Conservation (phyloP, 2,797 vertebrate species). For the Argya squamiceps region DNA sequence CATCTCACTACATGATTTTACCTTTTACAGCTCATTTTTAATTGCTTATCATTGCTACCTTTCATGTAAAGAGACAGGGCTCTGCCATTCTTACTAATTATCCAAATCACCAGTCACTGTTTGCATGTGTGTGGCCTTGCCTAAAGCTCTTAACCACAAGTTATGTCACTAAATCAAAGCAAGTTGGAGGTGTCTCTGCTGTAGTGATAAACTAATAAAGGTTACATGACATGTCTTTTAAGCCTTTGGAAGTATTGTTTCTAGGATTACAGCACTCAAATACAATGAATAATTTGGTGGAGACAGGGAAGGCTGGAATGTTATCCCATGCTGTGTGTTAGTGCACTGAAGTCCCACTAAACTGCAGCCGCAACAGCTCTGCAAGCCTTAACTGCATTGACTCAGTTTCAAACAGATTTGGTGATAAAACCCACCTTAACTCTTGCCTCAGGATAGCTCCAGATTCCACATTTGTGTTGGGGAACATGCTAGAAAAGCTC, state of each 20-base stretch:
- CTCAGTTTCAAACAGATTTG: background rate
- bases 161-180: slow-evolving; percentile 76
- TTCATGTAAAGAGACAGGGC: slow-evolving; percentile 74
- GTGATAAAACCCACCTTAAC: background rate
- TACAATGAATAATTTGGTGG: background rate
- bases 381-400: background rate
- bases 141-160: slow-evolving; percentile 75
- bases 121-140: slow-evolving; percentile 73
- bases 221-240: slow-evolving; percentile 65
- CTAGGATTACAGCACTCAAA: slow-evolving; percentile 29
- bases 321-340: background rate
- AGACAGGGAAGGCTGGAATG: background rate
- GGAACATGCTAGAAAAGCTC: background rate
- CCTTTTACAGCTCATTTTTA: slow-evolving; percentile 68
- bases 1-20: slow-evolving; percentile 22
- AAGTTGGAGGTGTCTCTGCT: slow-evolving; percentile 50
- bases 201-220: slow-evolving; percentile 71
- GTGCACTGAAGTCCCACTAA: background rate
- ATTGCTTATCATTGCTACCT: slow-evolving; percentile 75
- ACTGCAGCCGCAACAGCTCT: background rate
- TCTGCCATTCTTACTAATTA: slow-evolving; percentile 78
- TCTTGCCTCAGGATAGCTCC: background rate
- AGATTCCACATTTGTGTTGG: background rate
- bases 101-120: slow-evolving; percentile 70
- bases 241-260: slow-evolving; percentile 57